A percentile compares a stretch with the other conserved stretches of the same genome.
phyloP scores from a whole-genome alignment of 1,140 invertebrate genomes.

The Whitmania pigra region DNA sequence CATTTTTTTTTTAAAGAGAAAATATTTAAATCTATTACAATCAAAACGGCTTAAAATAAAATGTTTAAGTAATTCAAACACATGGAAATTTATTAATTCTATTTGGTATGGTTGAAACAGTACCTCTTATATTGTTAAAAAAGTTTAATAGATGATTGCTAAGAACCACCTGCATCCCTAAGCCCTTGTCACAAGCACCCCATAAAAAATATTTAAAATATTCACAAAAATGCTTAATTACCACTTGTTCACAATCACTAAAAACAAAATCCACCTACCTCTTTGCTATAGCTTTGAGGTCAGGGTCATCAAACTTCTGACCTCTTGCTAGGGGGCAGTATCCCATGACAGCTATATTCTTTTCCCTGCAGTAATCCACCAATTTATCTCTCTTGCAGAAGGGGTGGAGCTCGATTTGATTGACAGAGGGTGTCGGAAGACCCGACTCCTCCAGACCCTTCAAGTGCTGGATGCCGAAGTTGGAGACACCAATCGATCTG shows the following conservation, averaged over 20 bases:
- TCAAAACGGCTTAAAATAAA: no score
- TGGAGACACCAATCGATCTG: constrained; percentile 35
- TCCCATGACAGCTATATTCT: constrained; percentile 32
- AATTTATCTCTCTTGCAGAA: constrained; percentile 30
- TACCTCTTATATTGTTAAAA: background rate
- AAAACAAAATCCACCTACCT: constrained; percentile 23
- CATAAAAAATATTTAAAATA: no score
- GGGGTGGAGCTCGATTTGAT: constrained; percentile 36
- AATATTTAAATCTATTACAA: background rate
- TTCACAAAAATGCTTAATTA: background rate
- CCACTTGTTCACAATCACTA: background rate
- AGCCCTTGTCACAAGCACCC: no score
- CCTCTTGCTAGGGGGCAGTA: constrained; percentile 32
- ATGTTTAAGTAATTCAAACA: no score
- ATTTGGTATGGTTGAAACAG: background rate
- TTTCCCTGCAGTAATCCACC: constrained; percentile 31
- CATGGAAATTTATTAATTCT: no score
- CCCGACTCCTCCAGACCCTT: constrained; percentile 29
- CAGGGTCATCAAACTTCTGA: constrained; percentile 28
- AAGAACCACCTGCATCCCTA: no score
- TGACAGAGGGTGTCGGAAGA: constrained; percentile 30
- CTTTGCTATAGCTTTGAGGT: constrained; percentile 27
- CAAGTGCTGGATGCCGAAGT: constrained; percentile 34
- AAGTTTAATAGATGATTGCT: no score
- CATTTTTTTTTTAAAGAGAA: no score